These are phyloP conservation scores for Pelmatolapia mariae DNA, from an alignment of 2,113 vertebrate species.

Conservation along the genomic window DNA sequence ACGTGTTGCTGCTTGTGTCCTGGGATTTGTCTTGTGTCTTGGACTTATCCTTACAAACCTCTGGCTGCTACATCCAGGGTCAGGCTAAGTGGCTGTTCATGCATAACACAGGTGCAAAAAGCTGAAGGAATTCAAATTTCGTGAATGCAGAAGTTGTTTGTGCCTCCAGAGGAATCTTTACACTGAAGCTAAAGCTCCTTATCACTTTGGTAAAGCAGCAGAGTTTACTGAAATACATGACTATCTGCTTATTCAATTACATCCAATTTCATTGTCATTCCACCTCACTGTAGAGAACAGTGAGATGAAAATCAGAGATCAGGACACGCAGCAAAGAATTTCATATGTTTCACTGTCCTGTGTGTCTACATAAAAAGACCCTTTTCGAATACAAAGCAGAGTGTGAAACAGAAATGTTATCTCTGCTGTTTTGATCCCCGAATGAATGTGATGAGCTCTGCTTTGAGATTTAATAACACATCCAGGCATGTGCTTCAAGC, in stretches of 20 bases:
- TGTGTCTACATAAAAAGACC: background rate
- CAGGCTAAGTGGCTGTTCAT: background rate
- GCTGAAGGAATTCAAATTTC: conserved; percentile 7
- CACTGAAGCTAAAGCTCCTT: conserved; percentile 40
- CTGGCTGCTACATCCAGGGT: background rate
- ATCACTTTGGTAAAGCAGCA: conserved; percentile 22
- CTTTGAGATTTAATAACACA: conserved; percentile 55
- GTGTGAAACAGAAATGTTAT: conserved; percentile 40
- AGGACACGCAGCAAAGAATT: conserved; percentile 3
- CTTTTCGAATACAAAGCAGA: conserved; percentile 33
- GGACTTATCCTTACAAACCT: background rate
- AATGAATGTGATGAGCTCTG: conserved; percentile 43
- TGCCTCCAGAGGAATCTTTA: conserved; percentile 36
- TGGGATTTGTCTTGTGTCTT: background rate
- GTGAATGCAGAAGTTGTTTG: conserved; percentile 7
- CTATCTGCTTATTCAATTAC: conserved; percentile 46
- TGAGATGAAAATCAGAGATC: conserved; percentile 42
- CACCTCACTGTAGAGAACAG: background rate
- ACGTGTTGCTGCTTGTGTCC: background rate
- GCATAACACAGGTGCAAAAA: conserved; percentile 1
- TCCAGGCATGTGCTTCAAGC: conserved; percentile 43
- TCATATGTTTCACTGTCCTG: conserved; percentile 22
- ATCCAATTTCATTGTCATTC: conserved; percentile 34
- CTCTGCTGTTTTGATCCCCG: conserved; percentile 36
- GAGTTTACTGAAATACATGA: conserved; percentile 35